Evolutionary conservation across 2,888 invertebrate genomes (phyloP).

Genomic region (Pteria penguin): DNA sequence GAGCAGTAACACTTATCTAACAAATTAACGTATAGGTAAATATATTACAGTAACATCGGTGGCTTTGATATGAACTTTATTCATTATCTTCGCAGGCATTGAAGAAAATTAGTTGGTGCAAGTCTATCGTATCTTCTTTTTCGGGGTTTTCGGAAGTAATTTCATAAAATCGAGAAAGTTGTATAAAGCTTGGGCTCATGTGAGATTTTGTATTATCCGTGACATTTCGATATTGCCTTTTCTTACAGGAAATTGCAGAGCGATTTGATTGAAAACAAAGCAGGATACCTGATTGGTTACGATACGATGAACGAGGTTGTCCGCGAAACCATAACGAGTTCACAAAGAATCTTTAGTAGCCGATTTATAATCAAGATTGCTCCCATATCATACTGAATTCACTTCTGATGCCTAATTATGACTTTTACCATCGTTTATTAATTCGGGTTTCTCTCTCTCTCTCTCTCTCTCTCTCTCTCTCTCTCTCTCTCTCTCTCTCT

Average conservation of each 20-base stretch:
- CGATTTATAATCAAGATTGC: no score
- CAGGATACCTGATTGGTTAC: no score
- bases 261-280: not conserved
- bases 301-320: no score
- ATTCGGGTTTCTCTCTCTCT: no score
- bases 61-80: slow-evolving; percentile 30
- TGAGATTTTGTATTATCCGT: not conserved
- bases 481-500: no score
- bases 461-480: no score
- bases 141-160: slow-evolving; percentile 2
- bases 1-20: slow-evolving; percentile 21
- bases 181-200: not conserved
- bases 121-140: not conserved
- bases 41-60: slow-evolving; percentile 23
- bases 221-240: not conserved
- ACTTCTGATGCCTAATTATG: no score
- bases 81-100: slow-evolving; percentile 27
- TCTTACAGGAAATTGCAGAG: not conserved
- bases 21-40: slow-evolving; percentile 37
- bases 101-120: not conserved
- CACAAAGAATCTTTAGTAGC: no score
- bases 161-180: slow-evolving; percentile 6
- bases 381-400: no score
- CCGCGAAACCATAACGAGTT: no score
- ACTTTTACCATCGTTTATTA: no score